Percentiles rank a stretch among this genome's conserved stretches.
These are phyloP conservation scores for Columba livia DNA, from an alignment of 2,113 vertebrate species.

Conservation along the genomic window DNA sequence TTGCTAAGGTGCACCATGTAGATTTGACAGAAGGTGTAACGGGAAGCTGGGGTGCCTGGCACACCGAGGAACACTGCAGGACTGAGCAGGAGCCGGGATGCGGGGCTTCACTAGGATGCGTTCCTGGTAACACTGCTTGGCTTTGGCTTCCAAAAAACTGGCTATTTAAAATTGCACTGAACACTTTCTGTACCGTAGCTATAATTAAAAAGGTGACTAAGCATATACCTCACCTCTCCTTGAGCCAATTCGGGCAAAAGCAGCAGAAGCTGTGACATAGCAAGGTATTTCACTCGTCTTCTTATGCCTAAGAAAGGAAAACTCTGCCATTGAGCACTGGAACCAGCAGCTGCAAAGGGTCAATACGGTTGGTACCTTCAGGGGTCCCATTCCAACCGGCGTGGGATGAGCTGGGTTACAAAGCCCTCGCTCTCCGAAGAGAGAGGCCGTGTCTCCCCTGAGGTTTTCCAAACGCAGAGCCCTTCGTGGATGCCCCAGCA, in stretches of 20 bases:
- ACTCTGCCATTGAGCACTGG: neutral
- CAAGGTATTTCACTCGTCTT: neutral
- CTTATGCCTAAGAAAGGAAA: neutral
- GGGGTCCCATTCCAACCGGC: neutral
- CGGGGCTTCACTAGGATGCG: neutral
- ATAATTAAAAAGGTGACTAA: neutral
- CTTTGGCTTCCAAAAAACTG: neutral
- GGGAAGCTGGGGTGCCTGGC: neutral
- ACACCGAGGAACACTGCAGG: neutral
- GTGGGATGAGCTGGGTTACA: neutral
- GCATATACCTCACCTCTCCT: neutral
- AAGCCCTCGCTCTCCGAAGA: neutral
- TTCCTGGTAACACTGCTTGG: neutral
- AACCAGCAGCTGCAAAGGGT: neutral
- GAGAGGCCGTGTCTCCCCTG: neutral
- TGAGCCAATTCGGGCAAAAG: constrained; percentile 22
- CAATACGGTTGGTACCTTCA: neutral
- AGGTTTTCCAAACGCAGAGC: neutral
- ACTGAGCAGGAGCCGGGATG: neutral
- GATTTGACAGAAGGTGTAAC: neutral
- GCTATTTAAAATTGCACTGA: neutral
- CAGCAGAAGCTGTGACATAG: neutral
- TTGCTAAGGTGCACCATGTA: neutral
- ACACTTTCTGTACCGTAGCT: neutral
- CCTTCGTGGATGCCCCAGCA: neutral